Evolutionary conservation across 2,888 invertebrate genomes (phyloP).

Genomic region (Coleophora flavipennella): DNA sequence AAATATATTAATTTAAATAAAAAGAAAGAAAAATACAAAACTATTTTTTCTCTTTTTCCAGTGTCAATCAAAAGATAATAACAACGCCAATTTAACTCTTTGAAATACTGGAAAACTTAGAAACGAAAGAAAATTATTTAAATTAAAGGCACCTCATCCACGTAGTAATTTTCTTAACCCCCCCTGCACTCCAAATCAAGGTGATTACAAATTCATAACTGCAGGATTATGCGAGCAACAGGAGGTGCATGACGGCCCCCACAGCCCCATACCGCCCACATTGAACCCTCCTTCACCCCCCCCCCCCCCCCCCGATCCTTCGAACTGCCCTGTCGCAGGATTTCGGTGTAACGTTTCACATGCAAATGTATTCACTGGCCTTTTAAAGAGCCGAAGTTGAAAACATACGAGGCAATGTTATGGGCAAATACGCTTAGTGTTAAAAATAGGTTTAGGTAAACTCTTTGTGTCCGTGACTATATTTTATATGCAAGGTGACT

Average conservation of each 20-base stretch:
- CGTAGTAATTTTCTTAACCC: slow-evolving; percentile 1
- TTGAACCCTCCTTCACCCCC: not conserved
- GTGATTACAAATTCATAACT: slow-evolving; percentile 19
- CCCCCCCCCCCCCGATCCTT: not conserved
- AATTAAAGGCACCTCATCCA: too few species aligned
- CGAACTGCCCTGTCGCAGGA: not conserved
- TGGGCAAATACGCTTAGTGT: not conserved
- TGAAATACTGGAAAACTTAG: too few species aligned
- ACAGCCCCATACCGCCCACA: not conserved
- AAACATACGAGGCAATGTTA: slow-evolving; percentile 16
- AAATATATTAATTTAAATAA: not conserved
- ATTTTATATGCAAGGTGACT: too few species aligned
- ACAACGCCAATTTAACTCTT: too few species aligned
- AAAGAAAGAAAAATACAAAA: not conserved
- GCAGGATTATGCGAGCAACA: slow-evolving; percentile 12
- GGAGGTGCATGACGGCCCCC: not conserved
- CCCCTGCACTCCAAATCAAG: not conserved
- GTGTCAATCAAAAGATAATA: too few species aligned
- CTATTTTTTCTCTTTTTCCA: too few species aligned
- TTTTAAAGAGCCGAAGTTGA: slow-evolving; percentile 14
- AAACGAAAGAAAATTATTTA: too few species aligned
- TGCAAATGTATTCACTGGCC: slow-evolving; percentile 29
- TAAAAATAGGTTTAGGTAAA: not conserved
- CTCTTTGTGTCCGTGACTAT: too few species aligned
- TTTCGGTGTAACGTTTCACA: slow-evolving; percentile 20